Conservation (phyloP, 2,113 vertebrate genomes). For the Meles meles region DNA sequence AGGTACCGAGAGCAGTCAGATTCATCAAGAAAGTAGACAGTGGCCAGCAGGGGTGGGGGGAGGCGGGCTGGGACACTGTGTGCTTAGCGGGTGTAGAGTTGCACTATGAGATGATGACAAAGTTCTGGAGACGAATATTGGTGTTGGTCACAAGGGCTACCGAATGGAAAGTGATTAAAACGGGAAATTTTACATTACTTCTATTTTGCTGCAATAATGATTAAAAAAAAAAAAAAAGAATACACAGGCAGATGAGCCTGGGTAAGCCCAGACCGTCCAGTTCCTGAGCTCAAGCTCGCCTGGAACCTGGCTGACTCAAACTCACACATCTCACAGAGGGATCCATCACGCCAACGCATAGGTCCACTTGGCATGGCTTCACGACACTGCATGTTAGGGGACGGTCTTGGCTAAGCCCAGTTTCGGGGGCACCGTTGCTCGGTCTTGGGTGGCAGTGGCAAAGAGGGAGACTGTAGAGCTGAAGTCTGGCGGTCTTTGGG, state of each 20-base stretch:
- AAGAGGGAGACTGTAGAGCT: not conserved
- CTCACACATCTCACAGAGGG: not conserved
- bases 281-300: not conserved
- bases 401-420: not conserved
- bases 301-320: not conserved
- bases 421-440: not conserved
- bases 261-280: not conserved
- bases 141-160: not conserved
- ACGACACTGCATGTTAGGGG: not conserved
- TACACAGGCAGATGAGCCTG: not conserved
- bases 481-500: not conserved
- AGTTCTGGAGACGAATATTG: not conserved
- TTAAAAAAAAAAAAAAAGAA: not conserved
- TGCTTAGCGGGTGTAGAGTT: not conserved
- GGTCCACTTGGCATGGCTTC: not conserved
- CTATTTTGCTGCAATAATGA: not conserved
- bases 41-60: not conserved
- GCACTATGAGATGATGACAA: not conserved
- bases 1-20: not conserved
- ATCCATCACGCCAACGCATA: fast-evolving
- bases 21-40: not conserved
- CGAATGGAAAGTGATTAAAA: not conserved
- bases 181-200: not conserved
- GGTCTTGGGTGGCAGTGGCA: not conserved
- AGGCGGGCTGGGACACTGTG: not conserved